These are phyloP conservation scores for Edolisoma coerulescens DNA, from an alignment of 2,113 vertebrate species.

Conservation along the genomic window DNA sequence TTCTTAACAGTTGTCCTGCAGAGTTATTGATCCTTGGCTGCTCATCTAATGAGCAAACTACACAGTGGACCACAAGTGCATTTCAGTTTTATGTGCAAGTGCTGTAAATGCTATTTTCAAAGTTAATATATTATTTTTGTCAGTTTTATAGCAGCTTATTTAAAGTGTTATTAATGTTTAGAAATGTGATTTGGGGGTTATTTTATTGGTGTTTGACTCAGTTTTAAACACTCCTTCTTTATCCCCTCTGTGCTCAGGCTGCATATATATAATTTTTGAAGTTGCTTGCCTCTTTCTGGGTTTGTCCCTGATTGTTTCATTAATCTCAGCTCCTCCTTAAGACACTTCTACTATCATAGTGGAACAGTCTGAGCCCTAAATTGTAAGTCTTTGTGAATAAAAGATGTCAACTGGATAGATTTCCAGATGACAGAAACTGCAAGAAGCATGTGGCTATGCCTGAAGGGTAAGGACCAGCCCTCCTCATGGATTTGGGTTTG, in stretches of 20 bases:
- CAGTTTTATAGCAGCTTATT: slow-evolving; percentile 57
- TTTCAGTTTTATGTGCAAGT: slow-evolving; percentile 56
- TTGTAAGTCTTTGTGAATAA: background rate
- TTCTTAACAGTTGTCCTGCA: slow-evolving; percentile 32
- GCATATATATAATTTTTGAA: background rate
- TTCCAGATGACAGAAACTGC: background rate
- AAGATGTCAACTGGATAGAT: background rate
- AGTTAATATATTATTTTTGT: slow-evolving; percentile 52
- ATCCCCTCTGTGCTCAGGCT: background rate
- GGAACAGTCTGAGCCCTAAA: background rate
- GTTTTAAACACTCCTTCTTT: slow-evolving; percentile 22
- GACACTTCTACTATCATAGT: background rate
- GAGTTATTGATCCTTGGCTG: slow-evolving; percentile 48
- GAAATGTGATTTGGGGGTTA: slow-evolving; percentile 28
- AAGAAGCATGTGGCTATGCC: background rate
- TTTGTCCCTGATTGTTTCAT: background rate
- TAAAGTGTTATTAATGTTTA: slow-evolving; percentile 59
- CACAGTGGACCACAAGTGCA: slow-evolving; percentile 28
- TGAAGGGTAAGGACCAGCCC: background rate
- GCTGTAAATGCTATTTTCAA: slow-evolving; percentile 36
- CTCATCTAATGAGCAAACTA: slow-evolving; percentile 43
- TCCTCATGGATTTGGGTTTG: background rate
- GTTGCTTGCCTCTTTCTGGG: background rate
- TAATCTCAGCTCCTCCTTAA: background rate
- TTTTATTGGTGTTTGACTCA: slow-evolving; percentile 47